Conservation (phyloP, 2,888 invertebrate species). For the Nycteola revayana region DNA sequence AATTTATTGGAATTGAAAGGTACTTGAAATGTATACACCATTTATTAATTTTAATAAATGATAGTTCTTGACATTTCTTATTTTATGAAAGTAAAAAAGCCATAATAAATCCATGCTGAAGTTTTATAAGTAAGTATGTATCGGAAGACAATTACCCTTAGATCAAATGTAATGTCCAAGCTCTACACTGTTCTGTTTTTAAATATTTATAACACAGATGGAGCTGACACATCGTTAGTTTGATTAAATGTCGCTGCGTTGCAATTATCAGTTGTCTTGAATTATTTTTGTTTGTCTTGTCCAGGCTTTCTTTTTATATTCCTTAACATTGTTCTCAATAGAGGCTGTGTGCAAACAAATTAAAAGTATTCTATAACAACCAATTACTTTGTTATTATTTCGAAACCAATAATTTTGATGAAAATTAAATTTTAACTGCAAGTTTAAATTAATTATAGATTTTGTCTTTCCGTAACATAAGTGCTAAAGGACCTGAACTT, state of each 20-base stretch:
- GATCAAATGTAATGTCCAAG: slow-evolving; percentile 15
- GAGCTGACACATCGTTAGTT: slow-evolving; percentile 28
- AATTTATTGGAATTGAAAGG: slow-evolving; percentile 30
- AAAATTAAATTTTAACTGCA: too few species aligned
- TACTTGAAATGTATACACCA: slow-evolving; percentile 16
- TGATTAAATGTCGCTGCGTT: slow-evolving; percentile 20
- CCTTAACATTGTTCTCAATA: slow-evolving; percentile 69
- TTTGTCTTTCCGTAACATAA: too few species aligned
- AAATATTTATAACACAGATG: slow-evolving; percentile 32
- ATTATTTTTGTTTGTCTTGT: slow-evolving; percentile 39
- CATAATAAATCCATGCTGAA: too few species aligned
- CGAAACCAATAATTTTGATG: too few species aligned
- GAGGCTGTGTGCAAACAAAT: slow-evolving; percentile 81
- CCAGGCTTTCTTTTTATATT: slow-evolving; percentile 37
- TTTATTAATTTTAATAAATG: too few species aligned
- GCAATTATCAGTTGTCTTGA: slow-evolving; percentile 22
- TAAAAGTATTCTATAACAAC: slow-evolving; percentile 75
- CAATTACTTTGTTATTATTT: slow-evolving; percentile 30
- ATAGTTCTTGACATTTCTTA: too few species aligned
- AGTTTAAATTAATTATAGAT: too few species aligned
- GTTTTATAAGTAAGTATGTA: too few species aligned
- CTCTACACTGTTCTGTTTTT: slow-evolving; percentile 30
- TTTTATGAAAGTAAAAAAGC: too few species aligned
- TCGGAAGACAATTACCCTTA: too few species aligned
- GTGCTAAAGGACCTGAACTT: too few species aligned